Base-by-base conservation (phyloP, 2,888 invertebrate species). In the Ypsolopha scabrella region DNA sequence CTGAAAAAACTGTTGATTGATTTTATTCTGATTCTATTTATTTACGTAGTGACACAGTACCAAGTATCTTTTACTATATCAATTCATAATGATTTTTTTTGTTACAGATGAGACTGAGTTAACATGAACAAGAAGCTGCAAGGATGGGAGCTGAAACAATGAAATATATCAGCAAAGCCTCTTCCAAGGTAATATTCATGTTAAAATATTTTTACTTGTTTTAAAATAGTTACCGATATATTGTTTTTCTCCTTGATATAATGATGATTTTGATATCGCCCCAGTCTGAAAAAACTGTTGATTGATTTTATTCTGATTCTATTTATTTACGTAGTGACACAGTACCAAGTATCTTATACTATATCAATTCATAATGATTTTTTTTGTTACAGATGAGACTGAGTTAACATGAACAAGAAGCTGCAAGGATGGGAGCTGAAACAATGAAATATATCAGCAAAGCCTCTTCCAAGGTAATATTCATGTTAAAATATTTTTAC, bases 1-100 rank as follows among this genome's bases (percentile, higher is more conserved):
- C 76, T 68, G 75, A 76, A 67, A n/a, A 45, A 52, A 52, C 56
- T 74, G 75, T 71, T 67, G 75, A 74, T 65, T 56, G 70, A 72
- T 72, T 62, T 57, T 24, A 24, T 24, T 53, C 62, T 68, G 66
- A 67, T 54, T 47, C 11, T 45, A 33, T 45, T 36, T 14, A 43
- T 35, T 37, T 6, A 38, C 13, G 13, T 6, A n/a, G 4, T 45
- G n/a, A 33, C 45, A 45, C 7, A n/a, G 11, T 34, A n/a, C 9
- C 13, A 38, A n/a, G 39, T 13, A 36, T 7, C 37, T 37, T 37
- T 24, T 24, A 4, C 4, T n/a, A 7, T 14, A 8, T 34, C 34
- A 9, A 33, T 34, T 10, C 9, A 35, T 35, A n/a, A 38, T n/a
- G 2, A 37, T n/a, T 48, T 48, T 38, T 8, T 38, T 48, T 24